A percentile compares a stretch with the other conserved stretches of the same genome.
Conservation (phyloP, 2,797 vertebrate genomes). For the Hippocampus kuda region DNA sequence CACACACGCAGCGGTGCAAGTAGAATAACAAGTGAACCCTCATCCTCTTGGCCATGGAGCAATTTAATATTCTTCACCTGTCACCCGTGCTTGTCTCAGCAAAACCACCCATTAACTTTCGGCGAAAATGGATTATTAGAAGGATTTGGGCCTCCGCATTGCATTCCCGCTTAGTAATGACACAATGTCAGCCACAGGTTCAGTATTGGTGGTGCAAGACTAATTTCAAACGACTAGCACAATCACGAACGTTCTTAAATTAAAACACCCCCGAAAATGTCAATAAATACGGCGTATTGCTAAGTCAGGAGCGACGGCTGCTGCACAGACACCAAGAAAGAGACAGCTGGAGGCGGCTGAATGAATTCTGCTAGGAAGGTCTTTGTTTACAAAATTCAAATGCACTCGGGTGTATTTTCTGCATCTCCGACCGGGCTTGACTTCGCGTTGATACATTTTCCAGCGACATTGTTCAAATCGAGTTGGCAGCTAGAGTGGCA, state of each 20-base stretch:
- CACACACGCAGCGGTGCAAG: neutral
- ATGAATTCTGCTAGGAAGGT: neutral
- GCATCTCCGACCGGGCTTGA: neutral
- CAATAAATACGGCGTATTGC: neutral
- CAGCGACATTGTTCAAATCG: conserved; percentile 1
- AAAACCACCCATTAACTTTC: neutral
- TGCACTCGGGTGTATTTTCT: neutral
- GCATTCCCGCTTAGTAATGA: neutral
- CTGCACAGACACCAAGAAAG: neutral
- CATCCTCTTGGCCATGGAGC: neutral
- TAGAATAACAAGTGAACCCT: conserved; percentile 1
- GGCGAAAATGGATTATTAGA: neutral
- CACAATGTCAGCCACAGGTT: neutral
- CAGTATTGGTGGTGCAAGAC: neutral
- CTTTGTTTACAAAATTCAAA: neutral
- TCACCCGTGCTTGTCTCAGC: too few species aligned
- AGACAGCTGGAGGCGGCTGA: neutral
- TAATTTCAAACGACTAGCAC: neutral
- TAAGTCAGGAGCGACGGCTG: neutral
- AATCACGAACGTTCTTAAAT: neutral
- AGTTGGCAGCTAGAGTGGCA: neutral
- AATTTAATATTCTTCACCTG: neutral
- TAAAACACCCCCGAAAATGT: neutral
- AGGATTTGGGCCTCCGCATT: neutral
- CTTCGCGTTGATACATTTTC: neutral